Evolutionary conservation across 2,888 invertebrate genomes (phyloP).

Genomic region (Meteorus colon): DNA sequence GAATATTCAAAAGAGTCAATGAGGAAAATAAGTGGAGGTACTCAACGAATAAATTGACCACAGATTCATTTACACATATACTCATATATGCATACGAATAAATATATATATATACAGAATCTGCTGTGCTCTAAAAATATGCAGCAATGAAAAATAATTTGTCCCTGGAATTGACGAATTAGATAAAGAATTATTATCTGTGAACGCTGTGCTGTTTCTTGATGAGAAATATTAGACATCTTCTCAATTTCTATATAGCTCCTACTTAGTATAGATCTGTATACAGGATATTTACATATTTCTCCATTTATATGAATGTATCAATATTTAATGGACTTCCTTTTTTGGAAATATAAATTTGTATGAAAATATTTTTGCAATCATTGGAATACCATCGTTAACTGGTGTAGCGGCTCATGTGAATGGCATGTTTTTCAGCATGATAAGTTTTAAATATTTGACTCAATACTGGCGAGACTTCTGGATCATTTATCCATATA

Average conservation of each 20-base stretch:
- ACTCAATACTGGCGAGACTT: slow-evolving; percentile 79
- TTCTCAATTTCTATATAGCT: not conserved
- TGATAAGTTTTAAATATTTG: slow-evolving; percentile 81
- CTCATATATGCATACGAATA: too few species aligned
- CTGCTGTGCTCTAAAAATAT: too few species aligned
- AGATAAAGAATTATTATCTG: too few species aligned
- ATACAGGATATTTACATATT: slow-evolving; percentile 13
- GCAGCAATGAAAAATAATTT: too few species aligned
- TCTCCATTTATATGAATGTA: not conserved
- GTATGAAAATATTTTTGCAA: slow-evolving; percentile 49
- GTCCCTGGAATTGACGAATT: too few species aligned
- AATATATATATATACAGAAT: too few species aligned
- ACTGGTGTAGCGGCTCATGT: slow-evolving; percentile 72
- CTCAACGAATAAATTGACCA: too few species aligned
- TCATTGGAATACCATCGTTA: not conserved
- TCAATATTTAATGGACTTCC: not conserved
- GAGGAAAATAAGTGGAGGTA: too few species aligned
- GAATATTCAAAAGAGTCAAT: too few species aligned
- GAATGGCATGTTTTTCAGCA: slow-evolving; percentile 78
- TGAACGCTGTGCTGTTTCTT: too few species aligned
- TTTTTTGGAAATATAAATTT: slow-evolving; percentile 43
- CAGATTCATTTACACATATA: too few species aligned
- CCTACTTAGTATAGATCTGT: not conserved
- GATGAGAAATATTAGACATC: not conserved
- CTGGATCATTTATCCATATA: slow-evolving; percentile 81